Evolutionary conservation across 2,888 invertebrate genomes (phyloP).

Genomic region (Colostygia pectinataria): DNA sequence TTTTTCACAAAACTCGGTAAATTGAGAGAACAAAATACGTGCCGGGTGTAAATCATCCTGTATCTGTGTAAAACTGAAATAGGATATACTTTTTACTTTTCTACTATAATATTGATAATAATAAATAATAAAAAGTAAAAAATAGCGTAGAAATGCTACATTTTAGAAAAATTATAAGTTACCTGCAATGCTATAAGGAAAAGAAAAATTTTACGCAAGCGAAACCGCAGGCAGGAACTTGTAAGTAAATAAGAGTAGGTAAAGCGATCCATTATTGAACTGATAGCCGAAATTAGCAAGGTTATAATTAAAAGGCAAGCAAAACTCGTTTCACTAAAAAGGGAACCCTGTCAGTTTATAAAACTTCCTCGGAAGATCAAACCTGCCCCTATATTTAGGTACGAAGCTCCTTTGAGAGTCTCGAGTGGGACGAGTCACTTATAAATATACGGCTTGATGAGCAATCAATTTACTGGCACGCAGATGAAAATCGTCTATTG

Average conservation of each 20-base stretch:
- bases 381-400: conserved; percentile 73
- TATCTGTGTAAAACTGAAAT: too few species aligned
- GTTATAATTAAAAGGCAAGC: conserved; percentile 17
- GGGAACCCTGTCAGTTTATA: conserved; percentile 28
- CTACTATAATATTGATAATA: too few species aligned
- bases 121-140: too few species aligned
- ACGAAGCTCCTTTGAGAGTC: conserved; percentile 66
- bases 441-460: conserved; percentile 65
- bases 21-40: too few species aligned
- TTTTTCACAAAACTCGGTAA: conserved; percentile 15
- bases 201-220: too few species aligned
- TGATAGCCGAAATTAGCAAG: background rate
- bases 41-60: too few species aligned
- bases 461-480: conserved; percentile 45
- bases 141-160: too few species aligned
- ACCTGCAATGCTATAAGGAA: too few species aligned
- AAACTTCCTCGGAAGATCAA: conserved; percentile 49
- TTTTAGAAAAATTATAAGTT: too few species aligned
- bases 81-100: too few species aligned
- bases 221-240: background rate
- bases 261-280: conserved; percentile 2
- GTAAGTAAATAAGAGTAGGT: background rate
- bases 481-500: too few species aligned
- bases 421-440: conserved; percentile 69
- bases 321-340: conserved; percentile 26